Percentiles rank a stretch among this genome's conserved stretches.
Evolutionary conservation across 2,797 vertebrate species (phyloP).

Genomic region (Schizothorax lantsangensis): DNA sequence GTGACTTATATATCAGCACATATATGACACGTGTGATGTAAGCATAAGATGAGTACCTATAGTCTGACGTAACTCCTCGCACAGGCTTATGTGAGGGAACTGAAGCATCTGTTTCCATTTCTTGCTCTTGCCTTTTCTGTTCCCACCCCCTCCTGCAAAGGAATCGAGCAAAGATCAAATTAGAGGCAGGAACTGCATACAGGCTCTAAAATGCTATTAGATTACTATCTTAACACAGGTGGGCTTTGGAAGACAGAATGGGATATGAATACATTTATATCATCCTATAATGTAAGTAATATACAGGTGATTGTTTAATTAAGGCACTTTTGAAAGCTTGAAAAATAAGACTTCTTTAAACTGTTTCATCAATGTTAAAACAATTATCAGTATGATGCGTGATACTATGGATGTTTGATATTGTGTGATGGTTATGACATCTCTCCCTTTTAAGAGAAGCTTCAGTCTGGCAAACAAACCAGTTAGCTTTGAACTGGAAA

Average conservation of each 20-base stretch:
- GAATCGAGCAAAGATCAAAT: slow-evolving; percentile 55
- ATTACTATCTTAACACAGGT: slow-evolving; percentile 55
- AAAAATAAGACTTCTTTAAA: slow-evolving; percentile 12
- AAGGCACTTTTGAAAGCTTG: neutral
- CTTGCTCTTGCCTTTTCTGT: slow-evolving; percentile 98
- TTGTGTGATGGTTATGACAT: neutral
- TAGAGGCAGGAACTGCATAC: slow-evolving; percentile 50
- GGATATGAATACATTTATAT: slow-evolving; percentile 32
- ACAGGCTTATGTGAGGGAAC: slow-evolving; percentile 95
- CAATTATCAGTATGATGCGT: neutral
- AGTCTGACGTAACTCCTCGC: slow-evolving; percentile 90
- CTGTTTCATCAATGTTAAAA: neutral
- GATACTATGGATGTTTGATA: neutral
- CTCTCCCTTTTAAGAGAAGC: neutral
- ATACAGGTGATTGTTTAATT: neutral
- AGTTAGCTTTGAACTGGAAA: neutral
- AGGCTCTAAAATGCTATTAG: slow-evolving; percentile 52
- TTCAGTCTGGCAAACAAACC: neutral
- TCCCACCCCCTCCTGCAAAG: slow-evolving; percentile 90
- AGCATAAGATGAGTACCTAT: slow-evolving; percentile 76
- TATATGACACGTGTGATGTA: neutral
- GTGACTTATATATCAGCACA: neutral
- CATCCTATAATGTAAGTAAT: neutral
- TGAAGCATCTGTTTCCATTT: slow-evolving; percentile 99
- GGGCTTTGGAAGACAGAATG: slow-evolving; percentile 29